phyloP scores from a whole-genome alignment of 1,140 invertebrate species.

The Zaprionus africanus region DNA sequence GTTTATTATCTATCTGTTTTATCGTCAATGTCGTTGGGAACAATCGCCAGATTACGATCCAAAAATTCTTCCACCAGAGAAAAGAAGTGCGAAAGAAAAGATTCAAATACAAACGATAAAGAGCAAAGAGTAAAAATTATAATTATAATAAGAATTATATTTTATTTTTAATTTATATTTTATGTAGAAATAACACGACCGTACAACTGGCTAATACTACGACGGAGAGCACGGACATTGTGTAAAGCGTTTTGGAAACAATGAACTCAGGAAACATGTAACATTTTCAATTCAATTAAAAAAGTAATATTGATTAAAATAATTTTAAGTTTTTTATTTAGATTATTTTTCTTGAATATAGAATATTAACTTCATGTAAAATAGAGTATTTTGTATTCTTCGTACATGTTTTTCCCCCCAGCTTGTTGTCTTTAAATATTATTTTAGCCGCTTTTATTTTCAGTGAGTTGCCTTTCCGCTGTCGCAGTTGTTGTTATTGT shows the following conservation, averaged over 20 bases:
- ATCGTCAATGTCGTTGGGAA: slow-evolving; percentile 22
- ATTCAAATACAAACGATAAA: neutral
- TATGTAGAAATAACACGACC: neutral
- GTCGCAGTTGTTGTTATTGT: slow-evolving; percentile 12
- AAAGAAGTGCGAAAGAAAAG: neutral
- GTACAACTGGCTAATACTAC: neutral
- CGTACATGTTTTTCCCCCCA: neutral
- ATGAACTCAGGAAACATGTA: too few species aligned
- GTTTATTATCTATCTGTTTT: slow-evolving; percentile 34
- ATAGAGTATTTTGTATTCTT: neutral
- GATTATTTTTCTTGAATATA: neutral
- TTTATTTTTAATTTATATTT: too few species aligned
- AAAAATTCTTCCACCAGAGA: neutral
- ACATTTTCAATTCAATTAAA: neutral
- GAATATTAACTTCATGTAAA: too few species aligned
- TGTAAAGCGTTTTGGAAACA: neutral
- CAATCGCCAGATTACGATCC: neutral
- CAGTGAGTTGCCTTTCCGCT: slow-evolving; percentile 29
- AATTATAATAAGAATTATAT: too few species aligned
- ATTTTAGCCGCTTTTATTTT: slow-evolving; percentile 39
- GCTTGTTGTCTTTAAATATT: slow-evolving; percentile 18
- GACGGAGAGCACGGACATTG: neutral
- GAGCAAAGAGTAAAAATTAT: neutral
- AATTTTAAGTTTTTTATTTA: neutral
- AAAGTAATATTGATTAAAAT: neutral